phyloP scores from a whole-genome alignment of 64 coral and sea anemone species.

The Dendronephthya gigantea region DNA sequence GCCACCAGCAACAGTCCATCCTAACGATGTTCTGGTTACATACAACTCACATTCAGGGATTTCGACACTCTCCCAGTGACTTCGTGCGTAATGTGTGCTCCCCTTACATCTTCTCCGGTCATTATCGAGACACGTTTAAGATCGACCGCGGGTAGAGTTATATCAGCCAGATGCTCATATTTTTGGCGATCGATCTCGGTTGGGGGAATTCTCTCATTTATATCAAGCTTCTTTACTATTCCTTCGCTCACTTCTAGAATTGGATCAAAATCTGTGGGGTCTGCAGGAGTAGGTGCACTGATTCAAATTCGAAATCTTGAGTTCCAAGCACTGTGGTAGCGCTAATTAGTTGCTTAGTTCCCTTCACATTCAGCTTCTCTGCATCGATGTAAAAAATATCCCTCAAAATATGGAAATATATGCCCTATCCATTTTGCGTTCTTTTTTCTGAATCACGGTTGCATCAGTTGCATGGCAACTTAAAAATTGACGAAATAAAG shows the following conservation, averaged over 20 bases:
- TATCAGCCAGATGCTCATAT: slow-evolving; percentile 44
- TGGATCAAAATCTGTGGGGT: neutral
- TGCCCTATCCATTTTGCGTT: no score
- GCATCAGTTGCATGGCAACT: no score
- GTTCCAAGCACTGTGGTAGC: no score
- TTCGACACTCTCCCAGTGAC: neutral
- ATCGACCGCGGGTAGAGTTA: slow-evolving; percentile 42
- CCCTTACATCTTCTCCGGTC: slow-evolving; percentile 29
- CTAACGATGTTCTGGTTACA: neutral
- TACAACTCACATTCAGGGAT: slow-evolving; percentile 4
- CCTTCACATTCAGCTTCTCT: neutral
- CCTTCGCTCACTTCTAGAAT: slow-evolving; percentile 15
- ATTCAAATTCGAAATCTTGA: no score
- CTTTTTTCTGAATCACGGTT: no score
- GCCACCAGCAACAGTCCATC: slow-evolving; percentile 43
- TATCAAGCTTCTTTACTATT: slow-evolving; percentile 34
- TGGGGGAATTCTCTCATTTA: slow-evolving; percentile 27
- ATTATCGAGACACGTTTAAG: slow-evolving; percentile 30
- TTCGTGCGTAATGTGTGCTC: slow-evolving; percentile 34
- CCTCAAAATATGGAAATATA: no score
- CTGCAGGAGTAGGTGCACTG: no score
- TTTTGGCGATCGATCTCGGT: slow-evolving; percentile 9
- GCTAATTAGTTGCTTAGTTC: no score
- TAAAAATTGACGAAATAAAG: no score
- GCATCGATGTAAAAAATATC: no score